Conservation (phyloP, 2,113 vertebrate genomes). For the Lophochroa leadbeateri region DNA sequence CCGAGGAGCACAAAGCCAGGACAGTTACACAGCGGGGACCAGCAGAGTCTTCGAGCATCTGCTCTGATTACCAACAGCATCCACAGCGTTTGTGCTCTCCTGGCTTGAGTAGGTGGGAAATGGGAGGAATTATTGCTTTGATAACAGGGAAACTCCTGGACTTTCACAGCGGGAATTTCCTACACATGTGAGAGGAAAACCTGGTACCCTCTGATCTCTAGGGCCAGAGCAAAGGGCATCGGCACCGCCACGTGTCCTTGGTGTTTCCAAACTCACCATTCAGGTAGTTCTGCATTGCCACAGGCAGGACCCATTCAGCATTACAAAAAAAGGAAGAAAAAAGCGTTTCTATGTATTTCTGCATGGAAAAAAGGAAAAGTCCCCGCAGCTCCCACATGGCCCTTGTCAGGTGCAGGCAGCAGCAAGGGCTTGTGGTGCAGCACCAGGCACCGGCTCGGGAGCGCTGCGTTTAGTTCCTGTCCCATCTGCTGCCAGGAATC, state of each 20-base stretch:
- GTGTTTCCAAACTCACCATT: neutral
- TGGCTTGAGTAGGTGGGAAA: neutral
- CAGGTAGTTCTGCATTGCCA: neutral
- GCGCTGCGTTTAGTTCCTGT: neutral
- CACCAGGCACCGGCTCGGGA: neutral
- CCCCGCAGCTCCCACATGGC: neutral
- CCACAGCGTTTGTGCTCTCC: accelerated
- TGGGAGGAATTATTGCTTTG: neutral
- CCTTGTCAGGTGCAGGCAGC: neutral
- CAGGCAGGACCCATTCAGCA: neutral
- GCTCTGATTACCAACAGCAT: neutral
- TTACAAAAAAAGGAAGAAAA: too few species aligned
- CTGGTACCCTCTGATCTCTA: neutral
- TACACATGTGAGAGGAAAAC: neutral
- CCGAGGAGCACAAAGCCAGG: accelerated
- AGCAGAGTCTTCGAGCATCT: neutral
- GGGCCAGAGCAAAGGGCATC: neutral
- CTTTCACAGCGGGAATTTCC: neutral
- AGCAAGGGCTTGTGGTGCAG: neutral
- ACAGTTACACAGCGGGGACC: neutral
- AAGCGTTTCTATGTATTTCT: neutral
- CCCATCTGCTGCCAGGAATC: neutral
- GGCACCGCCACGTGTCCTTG: neutral
- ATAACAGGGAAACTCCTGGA: neutral
- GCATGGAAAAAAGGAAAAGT: neutral